Conservation (phyloP, 2,113 vertebrate species). For the Python bivittatus region DNA sequence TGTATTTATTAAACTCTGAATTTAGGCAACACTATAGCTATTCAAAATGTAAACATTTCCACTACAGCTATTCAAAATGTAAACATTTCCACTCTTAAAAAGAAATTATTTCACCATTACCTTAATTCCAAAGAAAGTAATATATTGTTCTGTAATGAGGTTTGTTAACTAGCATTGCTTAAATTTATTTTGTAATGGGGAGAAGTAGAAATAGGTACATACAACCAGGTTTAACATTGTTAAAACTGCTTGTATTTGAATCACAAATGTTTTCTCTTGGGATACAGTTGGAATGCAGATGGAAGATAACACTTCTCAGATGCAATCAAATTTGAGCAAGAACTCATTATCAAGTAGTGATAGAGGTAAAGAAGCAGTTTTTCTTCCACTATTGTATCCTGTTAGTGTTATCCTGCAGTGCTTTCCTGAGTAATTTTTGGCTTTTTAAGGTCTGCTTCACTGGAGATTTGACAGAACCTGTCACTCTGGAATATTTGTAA, state of each 20-base stretch:
- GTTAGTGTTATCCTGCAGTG: not conserved
- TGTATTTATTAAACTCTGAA: not conserved
- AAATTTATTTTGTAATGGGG: conserved; percentile 33
- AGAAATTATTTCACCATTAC: conserved; percentile 15
- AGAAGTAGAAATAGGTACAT: conserved; percentile 34
- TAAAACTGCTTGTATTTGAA: fast-evolving
- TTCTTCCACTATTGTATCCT: not conserved
- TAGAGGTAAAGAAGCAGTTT: not conserved
- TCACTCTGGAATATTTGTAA: not conserved
- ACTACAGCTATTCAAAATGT: not conserved
- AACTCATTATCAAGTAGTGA: not conserved
- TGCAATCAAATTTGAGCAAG: not conserved
- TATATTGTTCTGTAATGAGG: conserved; percentile 43
- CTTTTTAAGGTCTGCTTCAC: not conserved
- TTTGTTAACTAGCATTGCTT: conserved; percentile 36
- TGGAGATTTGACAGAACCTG: not conserved
- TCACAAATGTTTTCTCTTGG: not conserved
- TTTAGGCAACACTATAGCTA: not conserved
- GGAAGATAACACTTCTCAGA: not conserved
- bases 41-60: not conserved
- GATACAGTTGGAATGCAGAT: not conserved
- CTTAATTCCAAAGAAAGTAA: conserved; percentile 32
- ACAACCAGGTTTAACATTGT: conserved; percentile 5
- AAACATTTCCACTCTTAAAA: not conserved
- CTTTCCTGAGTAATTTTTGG: not conserved